Base-by-base conservation (phyloP, 1,140 invertebrate species). In the Apolygus lucorum region DNA sequence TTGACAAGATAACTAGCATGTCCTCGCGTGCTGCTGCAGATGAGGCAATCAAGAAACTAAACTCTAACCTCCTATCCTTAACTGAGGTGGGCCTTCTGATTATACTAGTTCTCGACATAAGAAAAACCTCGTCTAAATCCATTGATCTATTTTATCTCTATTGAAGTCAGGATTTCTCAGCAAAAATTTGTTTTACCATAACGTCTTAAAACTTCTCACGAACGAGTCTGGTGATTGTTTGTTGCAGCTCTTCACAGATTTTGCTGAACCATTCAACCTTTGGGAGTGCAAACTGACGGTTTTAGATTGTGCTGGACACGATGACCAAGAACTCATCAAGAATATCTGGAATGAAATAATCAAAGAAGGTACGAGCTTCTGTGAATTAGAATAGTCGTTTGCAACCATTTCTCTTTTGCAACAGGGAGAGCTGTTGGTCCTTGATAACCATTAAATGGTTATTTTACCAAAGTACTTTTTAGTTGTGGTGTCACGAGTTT, bases 271-370 rank as follows among this genome's bases (percentile, higher is more conserved):
- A 1, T 88, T 90, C 76, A 84, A 88, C 71, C 80, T 93, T 27
- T 91, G 90, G 87, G 90, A 93, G 79, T 92, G 90, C 76, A 90
- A 93, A 79, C 79, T 94, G 52, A 87, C 89, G 0, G 92, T 94
- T 73, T 86, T 94, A 28, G 89, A 92, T 72, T 92, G 90, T 75
- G 89, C 90, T 0, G 89, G 89, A 26, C 89, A 93, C 78, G 88
- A 89, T 72, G 89, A 90, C 77, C 84, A 88, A 0, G 75, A 75
- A 54, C 78, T 92, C 1, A 86, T 91, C 28, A 88, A 92, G 76
- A 86, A 85, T 52, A 90, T 91, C 70, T 92, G 90, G 90, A 85
- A 84, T 49, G 88, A 90, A 75, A 90, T 91, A 34, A 84, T 91
- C 59, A 79, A 84, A 25, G 81, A 82, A 68, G 84, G 85, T 79